Conservation (phyloP, 2,797 vertebrate species). For the Hemitrygon akajei region DNA sequence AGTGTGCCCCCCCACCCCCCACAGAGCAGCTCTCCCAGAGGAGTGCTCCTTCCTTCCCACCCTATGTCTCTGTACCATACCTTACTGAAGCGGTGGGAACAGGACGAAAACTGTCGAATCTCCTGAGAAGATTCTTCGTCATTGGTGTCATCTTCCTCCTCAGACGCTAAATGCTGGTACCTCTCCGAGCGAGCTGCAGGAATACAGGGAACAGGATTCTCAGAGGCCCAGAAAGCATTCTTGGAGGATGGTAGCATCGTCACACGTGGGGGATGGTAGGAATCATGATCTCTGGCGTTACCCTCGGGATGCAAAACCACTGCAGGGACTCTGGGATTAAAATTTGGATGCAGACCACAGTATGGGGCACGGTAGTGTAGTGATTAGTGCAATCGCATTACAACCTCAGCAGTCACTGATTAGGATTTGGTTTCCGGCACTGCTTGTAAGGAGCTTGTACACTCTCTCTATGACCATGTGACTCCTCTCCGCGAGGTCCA, state of each 20-base stretch:
- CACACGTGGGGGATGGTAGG: no score
- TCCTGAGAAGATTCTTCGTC: slow-evolving; percentile 87
- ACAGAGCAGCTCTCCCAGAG: no score
- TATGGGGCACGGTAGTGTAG: no score
- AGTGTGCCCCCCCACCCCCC: not conserved
- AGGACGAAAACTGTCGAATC: slow-evolving; percentile 89
- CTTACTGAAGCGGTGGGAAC: slow-evolving; percentile 98
- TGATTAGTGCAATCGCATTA: no score
- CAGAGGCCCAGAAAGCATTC: no score
- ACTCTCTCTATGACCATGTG: no score
- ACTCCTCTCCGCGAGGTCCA: no score
- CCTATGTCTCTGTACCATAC: slow-evolving; percentile 50
- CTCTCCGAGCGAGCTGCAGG: slow-evolving; percentile 80
- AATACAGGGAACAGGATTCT: not conserved
- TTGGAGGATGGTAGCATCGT: not conserved
- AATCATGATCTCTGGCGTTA: not conserved
- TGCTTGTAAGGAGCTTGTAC: no score
- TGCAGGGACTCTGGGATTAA: not conserved
- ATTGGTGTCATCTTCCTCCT: slow-evolving; percentile 84
- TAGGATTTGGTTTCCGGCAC: no score
- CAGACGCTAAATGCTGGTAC: slow-evolving; percentile 84
- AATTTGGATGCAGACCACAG: no score
- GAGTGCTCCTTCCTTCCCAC: no score
- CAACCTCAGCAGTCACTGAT: no score
- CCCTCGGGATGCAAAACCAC: not conserved